A percentile compares a stretch with the other conserved stretches of the same genome.
Conservation (phyloP, 2,113 vertebrate species). For the Silurus asotus region DNA sequence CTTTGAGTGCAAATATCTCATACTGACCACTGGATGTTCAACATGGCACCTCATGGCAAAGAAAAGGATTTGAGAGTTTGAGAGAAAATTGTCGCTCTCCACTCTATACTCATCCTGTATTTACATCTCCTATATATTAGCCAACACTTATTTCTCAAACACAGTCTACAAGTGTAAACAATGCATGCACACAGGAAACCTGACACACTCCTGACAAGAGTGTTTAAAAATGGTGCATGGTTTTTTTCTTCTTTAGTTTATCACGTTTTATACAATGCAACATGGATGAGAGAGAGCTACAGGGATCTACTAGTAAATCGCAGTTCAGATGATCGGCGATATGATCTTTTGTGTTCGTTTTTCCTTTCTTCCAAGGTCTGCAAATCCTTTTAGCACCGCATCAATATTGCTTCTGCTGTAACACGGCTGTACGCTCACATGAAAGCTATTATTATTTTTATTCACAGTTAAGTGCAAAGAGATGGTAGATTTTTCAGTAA, state of each 20-base stretch:
- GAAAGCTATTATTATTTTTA: background rate
- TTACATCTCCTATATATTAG: background rate
- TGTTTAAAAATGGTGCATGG: no score
- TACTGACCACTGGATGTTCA: no score
- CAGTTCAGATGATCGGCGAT: background rate
- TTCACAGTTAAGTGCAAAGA: background rate
- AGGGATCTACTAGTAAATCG: background rate
- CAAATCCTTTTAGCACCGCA: constrained; percentile 17
- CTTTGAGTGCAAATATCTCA: no score
- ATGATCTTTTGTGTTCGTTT: background rate
- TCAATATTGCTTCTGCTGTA: background rate
- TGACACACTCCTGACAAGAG: background rate
- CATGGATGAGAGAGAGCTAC: background rate
- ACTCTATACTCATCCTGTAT: no score
- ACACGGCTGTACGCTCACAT: no score
- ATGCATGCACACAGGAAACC: background rate
- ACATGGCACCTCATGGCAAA: no score
- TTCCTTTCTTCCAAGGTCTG: background rate
- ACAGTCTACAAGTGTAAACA: background rate
- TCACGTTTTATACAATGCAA: background rate
- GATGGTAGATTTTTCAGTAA: background rate
- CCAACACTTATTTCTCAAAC: background rate
- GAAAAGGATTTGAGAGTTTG: background rate
- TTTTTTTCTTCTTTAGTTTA: background rate
- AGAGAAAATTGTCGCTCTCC: no score